Percentiles rank a stretch among this genome's conserved stretches.
Evolutionary conservation across 2,888 invertebrate species (phyloP).

Genomic region (Macaria notata): DNA sequence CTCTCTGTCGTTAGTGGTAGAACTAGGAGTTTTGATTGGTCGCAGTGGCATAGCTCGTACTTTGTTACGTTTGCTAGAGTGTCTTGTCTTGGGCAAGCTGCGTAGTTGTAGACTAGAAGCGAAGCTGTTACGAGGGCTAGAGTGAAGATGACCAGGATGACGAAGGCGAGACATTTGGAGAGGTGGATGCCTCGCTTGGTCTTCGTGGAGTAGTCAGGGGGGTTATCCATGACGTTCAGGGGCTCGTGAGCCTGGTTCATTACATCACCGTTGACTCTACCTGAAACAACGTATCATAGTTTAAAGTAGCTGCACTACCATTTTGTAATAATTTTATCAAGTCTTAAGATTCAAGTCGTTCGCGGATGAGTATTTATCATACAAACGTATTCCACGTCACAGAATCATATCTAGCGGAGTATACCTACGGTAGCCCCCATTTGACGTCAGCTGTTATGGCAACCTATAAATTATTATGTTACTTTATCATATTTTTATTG

Average conservation of each 20-base stretch:
- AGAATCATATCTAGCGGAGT: not conserved
- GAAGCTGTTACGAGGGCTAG: slow-evolving; percentile 86
- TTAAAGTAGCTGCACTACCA: not conserved
- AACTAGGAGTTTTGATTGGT: slow-evolving; percentile 67
- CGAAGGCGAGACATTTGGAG: slow-evolving; percentile 84
- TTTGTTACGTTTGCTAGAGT: slow-evolving; percentile 72
- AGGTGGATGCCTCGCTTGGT: slow-evolving; percentile 83
- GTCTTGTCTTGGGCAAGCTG: slow-evolving; percentile 83
- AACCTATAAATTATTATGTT: too few relatives aligned
- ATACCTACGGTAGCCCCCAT: too few relatives aligned
- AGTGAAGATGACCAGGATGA: slow-evolving; percentile 84
- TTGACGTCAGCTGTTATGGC: too few relatives aligned
- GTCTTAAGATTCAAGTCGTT: too few relatives aligned
- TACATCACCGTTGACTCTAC: slow-evolving; percentile 71
- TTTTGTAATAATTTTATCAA: too few relatives aligned
- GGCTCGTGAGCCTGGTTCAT: slow-evolving; percentile 77
- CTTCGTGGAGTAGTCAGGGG: slow-evolving; percentile 85
- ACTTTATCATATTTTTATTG: too few relatives aligned
- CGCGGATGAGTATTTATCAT: too few relatives aligned
- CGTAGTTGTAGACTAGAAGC: slow-evolving; percentile 89
- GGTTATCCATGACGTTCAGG: slow-evolving; percentile 83
- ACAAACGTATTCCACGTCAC: too few relatives aligned
- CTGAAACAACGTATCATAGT: slow-evolving; percentile 44
- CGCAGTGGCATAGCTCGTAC: slow-evolving; percentile 68
- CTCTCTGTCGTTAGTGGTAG: slow-evolving; percentile 67